Percentiles rank a stretch among this genome's conserved stretches.
phyloP scores from a whole-genome alignment of 2,888 invertebrate genomes.

The Morinoia aosen region DNA sequence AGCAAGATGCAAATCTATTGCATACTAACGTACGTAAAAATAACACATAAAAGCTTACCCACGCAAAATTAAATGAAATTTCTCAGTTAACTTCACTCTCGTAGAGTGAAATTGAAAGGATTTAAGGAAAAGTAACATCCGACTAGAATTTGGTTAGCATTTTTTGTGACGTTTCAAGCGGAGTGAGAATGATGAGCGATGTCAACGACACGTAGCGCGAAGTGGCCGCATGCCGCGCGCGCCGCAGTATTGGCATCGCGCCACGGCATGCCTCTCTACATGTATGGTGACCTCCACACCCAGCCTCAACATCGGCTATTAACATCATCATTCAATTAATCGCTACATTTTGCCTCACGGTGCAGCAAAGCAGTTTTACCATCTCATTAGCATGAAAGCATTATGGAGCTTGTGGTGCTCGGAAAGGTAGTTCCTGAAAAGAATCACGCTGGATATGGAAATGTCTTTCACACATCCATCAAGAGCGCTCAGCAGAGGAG shows the following conservation, averaged over 20 bases:
- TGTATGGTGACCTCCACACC: neutral
- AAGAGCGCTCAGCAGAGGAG: neutral
- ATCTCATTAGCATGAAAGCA: too few relatives aligned
- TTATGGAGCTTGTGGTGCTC: too few relatives aligned
- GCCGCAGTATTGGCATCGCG: conserved; percentile 1
- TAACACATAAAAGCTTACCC: neutral
- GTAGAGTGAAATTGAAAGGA: neutral
- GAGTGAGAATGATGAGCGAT: neutral
- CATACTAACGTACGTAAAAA: neutral
- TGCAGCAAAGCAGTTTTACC: too few relatives aligned
- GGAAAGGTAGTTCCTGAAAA: neutral
- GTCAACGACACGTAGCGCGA: neutral
- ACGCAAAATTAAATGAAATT: neutral
- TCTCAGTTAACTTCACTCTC: neutral
- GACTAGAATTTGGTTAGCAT: neutral
- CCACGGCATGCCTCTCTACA: neutral
- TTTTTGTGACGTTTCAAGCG: neutral
- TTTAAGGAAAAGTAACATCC: neutral
- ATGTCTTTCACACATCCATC: neutral
- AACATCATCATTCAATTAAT: too few relatives aligned
- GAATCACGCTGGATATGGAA: neutral
- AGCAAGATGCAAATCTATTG: neutral
- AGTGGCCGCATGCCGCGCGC: neutral
- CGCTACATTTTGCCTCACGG: too few relatives aligned
- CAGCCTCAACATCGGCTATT: too few relatives aligned